phyloP scores from a whole-genome alignment of 1,140 invertebrate species.

The Sarcophaga bullata region DNA sequence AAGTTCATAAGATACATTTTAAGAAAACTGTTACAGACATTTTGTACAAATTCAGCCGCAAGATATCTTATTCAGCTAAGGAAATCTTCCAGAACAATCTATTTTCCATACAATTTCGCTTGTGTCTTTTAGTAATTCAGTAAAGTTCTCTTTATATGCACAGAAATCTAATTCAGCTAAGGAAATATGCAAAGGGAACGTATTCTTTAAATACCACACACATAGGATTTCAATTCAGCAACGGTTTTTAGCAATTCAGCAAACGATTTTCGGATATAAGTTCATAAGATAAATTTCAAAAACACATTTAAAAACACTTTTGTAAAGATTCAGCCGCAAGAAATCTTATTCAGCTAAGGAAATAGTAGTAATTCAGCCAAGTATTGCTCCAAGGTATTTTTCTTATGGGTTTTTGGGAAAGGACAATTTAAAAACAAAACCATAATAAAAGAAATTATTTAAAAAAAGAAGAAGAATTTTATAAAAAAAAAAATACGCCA shows the following conservation, averaged over 20 bases:
- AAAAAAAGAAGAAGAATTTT: not conserved
- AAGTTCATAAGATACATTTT: too few relatives aligned
- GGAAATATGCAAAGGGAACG: not conserved
- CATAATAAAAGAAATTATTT: slow-evolving; percentile 1
- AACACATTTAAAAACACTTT: too few relatives aligned
- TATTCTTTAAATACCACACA: not conserved
- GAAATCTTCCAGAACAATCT: not conserved
- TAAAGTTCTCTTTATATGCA: not conserved
- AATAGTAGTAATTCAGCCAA: not conserved
- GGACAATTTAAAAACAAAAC: not conserved
- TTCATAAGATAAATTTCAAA: too few relatives aligned
- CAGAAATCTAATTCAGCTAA: not conserved
- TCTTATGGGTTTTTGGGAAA: not conserved
- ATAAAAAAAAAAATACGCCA: slow-evolving; percentile 45
- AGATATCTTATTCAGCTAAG: not conserved
- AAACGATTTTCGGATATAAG: too few relatives aligned
- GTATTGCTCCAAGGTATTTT: not conserved
- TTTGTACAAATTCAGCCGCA: not conserved
- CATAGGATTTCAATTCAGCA: not conserved
- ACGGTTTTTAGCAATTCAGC: slow-evolving; percentile 8
- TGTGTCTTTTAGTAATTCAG: not conserved
- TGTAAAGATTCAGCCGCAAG: not conserved
- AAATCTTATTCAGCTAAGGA: not conserved
- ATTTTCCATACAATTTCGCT: not conserved
- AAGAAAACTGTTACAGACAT: not conserved